Evolutionary conservation across 2,797 vertebrate genomes (phyloP), one percentile per base, ranked within the genome.

Genomic region (Coregonus sp.): DNA sequence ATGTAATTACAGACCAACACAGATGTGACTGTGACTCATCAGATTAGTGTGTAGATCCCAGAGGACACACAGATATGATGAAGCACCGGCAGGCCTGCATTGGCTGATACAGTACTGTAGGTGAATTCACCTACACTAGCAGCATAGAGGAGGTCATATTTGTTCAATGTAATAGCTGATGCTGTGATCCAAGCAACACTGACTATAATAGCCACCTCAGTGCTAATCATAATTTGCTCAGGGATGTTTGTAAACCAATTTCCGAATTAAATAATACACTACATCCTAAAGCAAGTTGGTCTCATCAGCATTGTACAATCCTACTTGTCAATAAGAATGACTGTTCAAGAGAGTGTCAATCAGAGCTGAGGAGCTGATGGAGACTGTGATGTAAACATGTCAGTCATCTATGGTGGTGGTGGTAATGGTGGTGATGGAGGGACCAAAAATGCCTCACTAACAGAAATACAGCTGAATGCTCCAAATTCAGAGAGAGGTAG

Each of bases 381-480:
- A 66, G 61, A 4, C 47, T 11, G 37, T 72, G 25, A 47, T 47
- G 40, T 47, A 9, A 47, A 6, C 12, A 71, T 71, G 70, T 52
- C 47, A 52, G 14, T 52, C 25, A n/a, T 31, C 68, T 20, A n/a
- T 35, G 16, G 40, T 51, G 25, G 71, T 56, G 35, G 15, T 25
- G 40, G 35, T 63, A 16, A 5, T 56, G 12, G 5, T 35, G 18
- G 4, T 71, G 66, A 33, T 29, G 18, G 35, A 35, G n/a, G 18
- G 5, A 67, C n/a, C n/a, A 51, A 75, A 72, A 52, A 50, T 72
- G 74, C 47, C 40, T 71, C 40, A 66, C 31, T 56, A 56, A 40
- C 54, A 74, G n/a, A 70, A 77, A 74, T 14, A 74, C 69, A 54
- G 72, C 18, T 68, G 20, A 79, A 75, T 68, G 33, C 2, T 47